phyloP scores from a whole-genome alignment of 2,113 vertebrate species.

The Sturnus vulgaris region DNA sequence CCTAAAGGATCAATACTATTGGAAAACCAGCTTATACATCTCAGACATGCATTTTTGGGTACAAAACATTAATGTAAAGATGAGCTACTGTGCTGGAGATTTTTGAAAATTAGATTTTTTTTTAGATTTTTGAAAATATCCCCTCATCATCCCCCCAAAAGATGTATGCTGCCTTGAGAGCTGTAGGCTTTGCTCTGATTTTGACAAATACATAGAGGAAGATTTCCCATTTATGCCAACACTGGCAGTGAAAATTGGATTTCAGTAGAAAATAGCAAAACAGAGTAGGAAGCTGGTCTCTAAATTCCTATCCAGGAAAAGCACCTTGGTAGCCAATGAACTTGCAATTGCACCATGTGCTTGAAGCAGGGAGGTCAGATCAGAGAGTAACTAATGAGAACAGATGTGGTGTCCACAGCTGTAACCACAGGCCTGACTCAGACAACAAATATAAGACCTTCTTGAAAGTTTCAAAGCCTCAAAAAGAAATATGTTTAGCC shows the following conservation, averaged over 20 bases:
- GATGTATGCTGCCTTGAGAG: background rate
- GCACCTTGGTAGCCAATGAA: background rate
- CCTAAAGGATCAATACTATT: background rate
- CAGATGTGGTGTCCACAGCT: background rate
- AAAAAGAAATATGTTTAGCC: background rate
- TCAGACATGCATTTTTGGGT: background rate
- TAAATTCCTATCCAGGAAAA: background rate
- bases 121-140: background rate
- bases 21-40: background rate
- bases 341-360: background rate
- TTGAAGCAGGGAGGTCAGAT: background rate
- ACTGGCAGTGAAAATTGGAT: background rate
- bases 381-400: background rate
- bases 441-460: background rate
- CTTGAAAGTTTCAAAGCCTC: background rate
- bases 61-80: background rate
- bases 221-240: background rate
- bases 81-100: background rate
- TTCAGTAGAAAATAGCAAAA: background rate
- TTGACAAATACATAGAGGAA: background rate
- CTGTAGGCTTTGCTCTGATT: background rate
- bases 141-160: rapidly evolving
- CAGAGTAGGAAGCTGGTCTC: background rate
- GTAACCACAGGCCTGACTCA: background rate
- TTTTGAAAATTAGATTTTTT: background rate